Evolutionary conservation across 2,797 vertebrate species (phyloP), one percentile per base, ranked within the genome.

Genomic region (Loriculus beryllinus): DNA sequence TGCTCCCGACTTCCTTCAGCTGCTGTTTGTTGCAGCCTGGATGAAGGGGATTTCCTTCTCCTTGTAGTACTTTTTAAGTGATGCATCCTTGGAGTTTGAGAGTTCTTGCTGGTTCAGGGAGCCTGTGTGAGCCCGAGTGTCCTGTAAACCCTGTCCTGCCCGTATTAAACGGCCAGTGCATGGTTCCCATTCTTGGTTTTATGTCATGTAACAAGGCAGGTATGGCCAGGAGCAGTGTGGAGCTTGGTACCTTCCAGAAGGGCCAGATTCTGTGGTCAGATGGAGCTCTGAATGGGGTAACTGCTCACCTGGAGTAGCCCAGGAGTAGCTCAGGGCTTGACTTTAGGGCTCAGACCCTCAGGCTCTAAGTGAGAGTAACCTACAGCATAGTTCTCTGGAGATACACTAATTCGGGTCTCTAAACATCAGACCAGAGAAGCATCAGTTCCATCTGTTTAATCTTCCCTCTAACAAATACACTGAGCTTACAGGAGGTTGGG

Each of bases 321-420:
- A 5, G 67, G n/a, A 14, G 1, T 0, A 18, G 49, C 13, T 72
- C 47, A 5, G 12, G 3, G 15, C 49, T 35, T 40, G 21, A 31
- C 40, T 8, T 68, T 7, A 31, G 48, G 64, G 51, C 7, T 23
- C 42, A 28, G 31, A 12, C 65, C 31, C 56, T 85, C 6, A 2
- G 39, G 33, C 40, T 71, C 3, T 4, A 40, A 33, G 54, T 48
- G 78, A n/a, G n/a, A 59, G 37, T 21, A n/a, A 48, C 23, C 42
- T 43, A 3, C 19, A 19, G 1, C 52, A 31, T 12, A 35, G 49
- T 22, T 59, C 63, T 0, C 0, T 21, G 67, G 35, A 20, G 33
- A 7, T 21, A 3, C 0, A 7, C 64, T 52, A 3, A 49, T 77
- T 68, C 6, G 1, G 25, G 17, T 29, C 33, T 49, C 5, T 17